Conservation (phyloP, 2,888 invertebrate species). For the Panzeria rudis region DNA sequence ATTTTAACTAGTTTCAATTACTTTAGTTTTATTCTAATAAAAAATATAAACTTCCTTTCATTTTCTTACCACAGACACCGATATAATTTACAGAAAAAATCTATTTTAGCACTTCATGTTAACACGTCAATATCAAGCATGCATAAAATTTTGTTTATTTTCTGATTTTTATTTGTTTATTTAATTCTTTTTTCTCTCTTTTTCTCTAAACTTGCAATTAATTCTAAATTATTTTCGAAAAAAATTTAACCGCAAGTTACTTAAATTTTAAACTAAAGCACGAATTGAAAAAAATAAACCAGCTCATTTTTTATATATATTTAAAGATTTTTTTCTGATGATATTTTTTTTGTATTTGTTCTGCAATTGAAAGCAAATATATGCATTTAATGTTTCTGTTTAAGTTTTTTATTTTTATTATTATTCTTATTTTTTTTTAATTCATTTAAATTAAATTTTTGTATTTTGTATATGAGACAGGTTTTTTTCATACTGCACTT, state of each 20-base stretch:
- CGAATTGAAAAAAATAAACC: conserved; percentile 20
- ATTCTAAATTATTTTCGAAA: conserved; percentile 44
- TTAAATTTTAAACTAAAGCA: conserved; percentile 38
- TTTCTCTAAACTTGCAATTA: conserved; percentile 34
- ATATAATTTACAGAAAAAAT: background rate
- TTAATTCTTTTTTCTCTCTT: background rate
- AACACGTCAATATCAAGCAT: conserved; percentile 53
- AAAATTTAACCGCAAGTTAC: background rate
- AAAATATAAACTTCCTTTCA: conserved; percentile 62
- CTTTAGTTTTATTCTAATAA: conserved; percentile 29
- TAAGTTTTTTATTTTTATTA: background rate
- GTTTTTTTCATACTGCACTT: conserved; percentile 44
- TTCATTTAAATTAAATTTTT: background rate
- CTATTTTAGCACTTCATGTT: conserved; percentile 62
- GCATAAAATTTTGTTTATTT: background rate
- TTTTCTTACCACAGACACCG: conserved; percentile 28
- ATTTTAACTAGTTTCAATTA: conserved; percentile 32
- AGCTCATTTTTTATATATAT: conserved; percentile 41
- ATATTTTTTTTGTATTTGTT: background rate
- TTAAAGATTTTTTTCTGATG: background rate
- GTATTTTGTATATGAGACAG: conserved; percentile 16
- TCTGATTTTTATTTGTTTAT: background rate
- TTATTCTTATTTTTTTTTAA: conserved; percentile 24
- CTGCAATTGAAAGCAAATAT: conserved; percentile 5
- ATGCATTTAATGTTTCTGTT: background rate